These are phyloP conservation scores for Drusus annulatus DNA, from an alignment of 1,140 invertebrate species.

Conservation along the genomic window DNA sequence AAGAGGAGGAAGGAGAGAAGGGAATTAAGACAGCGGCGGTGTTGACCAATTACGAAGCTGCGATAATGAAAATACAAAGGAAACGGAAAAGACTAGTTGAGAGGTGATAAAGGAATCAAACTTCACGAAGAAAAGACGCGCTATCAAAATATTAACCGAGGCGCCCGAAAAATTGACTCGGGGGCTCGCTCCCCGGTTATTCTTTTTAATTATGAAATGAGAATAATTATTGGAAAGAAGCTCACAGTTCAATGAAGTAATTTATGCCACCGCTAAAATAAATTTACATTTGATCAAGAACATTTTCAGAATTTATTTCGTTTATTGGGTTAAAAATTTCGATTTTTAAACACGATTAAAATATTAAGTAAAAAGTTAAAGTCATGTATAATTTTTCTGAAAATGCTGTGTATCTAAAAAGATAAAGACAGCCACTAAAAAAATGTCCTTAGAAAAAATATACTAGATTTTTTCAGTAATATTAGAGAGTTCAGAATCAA, in stretches of 20 bases:
- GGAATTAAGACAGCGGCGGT: conserved; percentile 49
- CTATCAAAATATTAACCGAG: conserved; percentile 19
- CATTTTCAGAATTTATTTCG: not conserved
- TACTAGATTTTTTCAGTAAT: no score
- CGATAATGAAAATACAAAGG: conserved; percentile 51
- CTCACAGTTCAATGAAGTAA: not conserved
- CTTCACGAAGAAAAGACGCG: conserved; percentile 20
- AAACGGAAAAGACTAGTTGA: conserved; percentile 26
- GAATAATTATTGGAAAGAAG: conserved; percentile 5
- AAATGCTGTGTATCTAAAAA: no score
- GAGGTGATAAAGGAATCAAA: conserved; percentile 47
- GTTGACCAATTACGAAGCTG: conserved; percentile 57
- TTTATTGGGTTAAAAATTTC: conserved; percentile 4
- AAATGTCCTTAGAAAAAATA: no score
- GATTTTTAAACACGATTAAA: not conserved
- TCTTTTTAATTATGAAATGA: conserved; percentile 7
- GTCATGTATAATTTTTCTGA: no score
- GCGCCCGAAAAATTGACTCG: not conserved
- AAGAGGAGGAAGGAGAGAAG: conserved; percentile 27
- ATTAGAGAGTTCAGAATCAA: no score
- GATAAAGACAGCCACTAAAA: no score
- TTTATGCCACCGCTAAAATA: not conserved
- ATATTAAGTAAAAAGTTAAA: not conserved
- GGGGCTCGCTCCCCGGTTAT: not conserved
- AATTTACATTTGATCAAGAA: conserved; percentile 1